Evolutionary conservation across 1,140 invertebrate genomes (phyloP).

Genomic region (Drosophila ananassae): DNA sequence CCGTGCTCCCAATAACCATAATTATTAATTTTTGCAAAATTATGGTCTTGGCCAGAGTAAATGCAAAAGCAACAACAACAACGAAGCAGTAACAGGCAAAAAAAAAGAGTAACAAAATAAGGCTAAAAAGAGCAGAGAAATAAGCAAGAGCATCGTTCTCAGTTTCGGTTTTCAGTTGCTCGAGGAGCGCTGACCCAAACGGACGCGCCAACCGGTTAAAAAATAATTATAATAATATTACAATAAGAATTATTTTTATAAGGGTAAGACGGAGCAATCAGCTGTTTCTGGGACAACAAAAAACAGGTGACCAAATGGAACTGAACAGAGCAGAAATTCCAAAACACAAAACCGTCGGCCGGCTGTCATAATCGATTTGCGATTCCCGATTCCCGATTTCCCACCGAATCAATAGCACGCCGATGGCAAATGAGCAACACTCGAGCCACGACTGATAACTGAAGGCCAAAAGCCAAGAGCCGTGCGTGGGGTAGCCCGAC

Average conservation of each 20-base stretch:
- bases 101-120: neutral
- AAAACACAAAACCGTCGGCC: conserved; percentile 1
- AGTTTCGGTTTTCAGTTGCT: conserved; percentile 49
- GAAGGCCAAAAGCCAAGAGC: conserved; percentile 1
- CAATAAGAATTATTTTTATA: neutral
- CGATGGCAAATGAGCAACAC: conserved; percentile 22
- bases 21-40: conserved; percentile 39
- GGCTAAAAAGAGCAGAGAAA: neutral
- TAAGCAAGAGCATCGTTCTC: conserved; percentile 7
- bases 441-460: conserved; percentile 37
- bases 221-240: neutral
- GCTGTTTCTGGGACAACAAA: neutral
- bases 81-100: too few relatives aligned
- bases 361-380: conserved; percentile 45
- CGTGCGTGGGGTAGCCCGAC: neutral
- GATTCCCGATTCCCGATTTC: conserved; percentile 15
- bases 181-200: conserved; percentile 50
- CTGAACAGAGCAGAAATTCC: conserved; percentile 6
- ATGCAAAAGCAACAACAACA: neutral
- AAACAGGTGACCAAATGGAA: conserved; percentile 1
- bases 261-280: neutral
- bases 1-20: conserved; percentile 27
- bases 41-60: conserved; percentile 7
- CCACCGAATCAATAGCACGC: conserved; percentile 57
- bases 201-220: conserved; percentile 46